These are phyloP conservation scores for Neomorphus geoffroyi DNA, from an alignment of 2,797 vertebrate species.

Conservation along the genomic window DNA sequence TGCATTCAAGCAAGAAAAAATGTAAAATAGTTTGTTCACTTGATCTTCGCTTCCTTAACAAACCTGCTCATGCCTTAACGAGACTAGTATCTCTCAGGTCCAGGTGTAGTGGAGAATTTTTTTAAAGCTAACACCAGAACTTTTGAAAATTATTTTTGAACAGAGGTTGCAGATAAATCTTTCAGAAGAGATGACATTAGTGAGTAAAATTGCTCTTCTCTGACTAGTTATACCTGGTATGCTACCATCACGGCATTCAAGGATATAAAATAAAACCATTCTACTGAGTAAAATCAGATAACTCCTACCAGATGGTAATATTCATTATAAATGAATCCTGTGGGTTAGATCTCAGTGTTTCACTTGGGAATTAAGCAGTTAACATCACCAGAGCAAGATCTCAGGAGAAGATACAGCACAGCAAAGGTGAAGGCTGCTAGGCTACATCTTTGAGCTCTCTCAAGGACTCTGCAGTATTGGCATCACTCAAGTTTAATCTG, in stretches of 20 bases:
- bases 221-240: background rate
- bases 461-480: slow-evolving; percentile 21
- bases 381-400: background rate
- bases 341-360: background rate
- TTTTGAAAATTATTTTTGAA: background rate
- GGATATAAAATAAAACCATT: background rate
- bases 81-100: background rate
- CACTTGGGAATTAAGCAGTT: slow-evolving; percentile 21
- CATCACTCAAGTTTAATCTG: slow-evolving; percentile 26
- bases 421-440: slow-evolving; percentile 14
- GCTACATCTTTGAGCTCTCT: slow-evolving; percentile 29
- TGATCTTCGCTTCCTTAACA: background rate
- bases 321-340: background rate
- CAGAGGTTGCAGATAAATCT: background rate
- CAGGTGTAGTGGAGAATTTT: background rate
- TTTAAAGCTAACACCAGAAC: background rate
- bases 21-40: background rate
- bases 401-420: background rate
- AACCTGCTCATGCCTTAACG: background rate
- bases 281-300: background rate
- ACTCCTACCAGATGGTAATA: background rate
- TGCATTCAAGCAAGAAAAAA: background rate
- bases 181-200: background rate
- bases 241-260: background rate
- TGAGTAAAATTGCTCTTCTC: background rate